Base-by-base conservation (phyloP, 2,113 vertebrate species). In the Uria aalge region DNA sequence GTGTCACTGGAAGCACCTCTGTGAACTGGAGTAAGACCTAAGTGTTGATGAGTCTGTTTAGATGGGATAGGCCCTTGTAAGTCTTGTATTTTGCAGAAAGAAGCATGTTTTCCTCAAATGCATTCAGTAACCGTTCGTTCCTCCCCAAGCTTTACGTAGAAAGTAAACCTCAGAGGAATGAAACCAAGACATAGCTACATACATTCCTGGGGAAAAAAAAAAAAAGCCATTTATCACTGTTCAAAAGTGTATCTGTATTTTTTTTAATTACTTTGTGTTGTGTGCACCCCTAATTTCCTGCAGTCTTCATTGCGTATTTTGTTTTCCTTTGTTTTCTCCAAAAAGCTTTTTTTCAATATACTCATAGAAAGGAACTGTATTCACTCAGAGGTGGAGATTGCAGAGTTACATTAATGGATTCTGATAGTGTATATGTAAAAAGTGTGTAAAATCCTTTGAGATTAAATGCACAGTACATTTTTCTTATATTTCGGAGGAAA, bases 401-500 rank as follows among this genome's bases (percentile, higher is more conserved):
- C 26, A 48, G 43, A 63, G 53, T 87, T 81, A 78, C 36, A 19
- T 67, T 7, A 79, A 96, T 92, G 88, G 80, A 76, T 95, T 94
- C 66, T 82, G 48, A 21, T 36, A 62, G n/a, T 40, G 41, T 68
- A 20, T 85, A 40, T 85, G 81, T 92, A 85, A 88, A 92, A 93
- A 63, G 41, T 73, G 66, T 95, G 84, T 91, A 85, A 77, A 92
- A 76, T 83, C 47, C 63, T 92, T 90, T 76, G 74, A 85, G 77
- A 76, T 82, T 59, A 94, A 94, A 88, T 8, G 32, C 45, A 74
- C 14, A 20, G 62, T 89, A 82, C 81, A 92, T 95, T 97, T 85
- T 92, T 94, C 95, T 82, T 95, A 32, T 19, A 50, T 85, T 96
- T 91, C 78, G 91, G 71, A 91, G 43, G 50, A 95, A 97, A 97